phyloP scores from a whole-genome alignment of 2,888 invertebrate genomes.

The Diarsia rubi region DNA sequence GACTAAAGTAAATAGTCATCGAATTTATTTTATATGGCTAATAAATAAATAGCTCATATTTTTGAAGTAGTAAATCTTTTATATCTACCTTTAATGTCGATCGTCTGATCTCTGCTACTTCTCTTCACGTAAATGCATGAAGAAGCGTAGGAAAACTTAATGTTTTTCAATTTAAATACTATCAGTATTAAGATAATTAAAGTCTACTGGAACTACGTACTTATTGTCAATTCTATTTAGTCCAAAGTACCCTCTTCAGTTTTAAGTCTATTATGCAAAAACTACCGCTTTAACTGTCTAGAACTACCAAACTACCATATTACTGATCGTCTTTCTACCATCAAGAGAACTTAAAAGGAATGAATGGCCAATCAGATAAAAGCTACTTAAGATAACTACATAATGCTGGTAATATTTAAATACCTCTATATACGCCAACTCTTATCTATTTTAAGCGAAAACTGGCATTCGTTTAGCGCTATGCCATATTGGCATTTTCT shows the following conservation, averaged over 20 bases:
- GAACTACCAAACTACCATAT: conserved; percentile 51
- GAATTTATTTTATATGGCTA: conserved; percentile 20
- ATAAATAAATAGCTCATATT: conserved; percentile 23
- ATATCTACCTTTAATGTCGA: not conserved
- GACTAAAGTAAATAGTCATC: conserved; percentile 19
- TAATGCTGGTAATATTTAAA: conserved; percentile 54
- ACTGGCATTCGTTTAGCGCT: conserved; percentile 50
- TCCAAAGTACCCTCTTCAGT: conserved; percentile 26
- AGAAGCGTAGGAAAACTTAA: not conserved
- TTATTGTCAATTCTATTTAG: conserved; percentile 42
- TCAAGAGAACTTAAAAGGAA: conserved; percentile 54
- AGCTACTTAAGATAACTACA: conserved; percentile 50
- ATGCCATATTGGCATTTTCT: conserved; percentile 58
- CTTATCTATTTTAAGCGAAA: conserved; percentile 50
- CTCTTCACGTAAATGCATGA: not conserved
- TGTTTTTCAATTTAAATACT: conserved; percentile 5
- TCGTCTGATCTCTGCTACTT: not conserved
- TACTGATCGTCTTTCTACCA: conserved; percentile 34
- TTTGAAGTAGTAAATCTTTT: conserved; percentile 5
- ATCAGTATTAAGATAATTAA: conserved; percentile 11
- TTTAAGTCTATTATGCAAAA: conserved; percentile 48
- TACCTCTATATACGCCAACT: conserved; percentile 17
- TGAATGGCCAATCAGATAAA: conserved; percentile 56
- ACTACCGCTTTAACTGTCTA: conserved; percentile 28
- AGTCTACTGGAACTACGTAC: conserved; percentile 14